Percentiles rank a stretch among this genome's conserved stretches.
Conservation (phyloP, 2,113 vertebrate species). For the Verasper variegatus region DNA sequence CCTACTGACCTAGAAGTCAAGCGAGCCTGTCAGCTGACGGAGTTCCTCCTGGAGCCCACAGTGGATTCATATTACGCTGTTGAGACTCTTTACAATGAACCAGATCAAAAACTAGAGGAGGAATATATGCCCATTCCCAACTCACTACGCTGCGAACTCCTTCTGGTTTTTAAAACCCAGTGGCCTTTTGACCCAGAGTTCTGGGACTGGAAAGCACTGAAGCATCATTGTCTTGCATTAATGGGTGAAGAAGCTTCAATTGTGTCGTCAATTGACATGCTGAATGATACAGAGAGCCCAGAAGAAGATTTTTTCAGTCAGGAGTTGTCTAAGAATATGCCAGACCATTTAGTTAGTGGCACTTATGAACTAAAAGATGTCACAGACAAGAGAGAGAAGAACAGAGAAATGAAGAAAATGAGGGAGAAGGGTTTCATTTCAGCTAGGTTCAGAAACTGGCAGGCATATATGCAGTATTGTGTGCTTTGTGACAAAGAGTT, state of each 20-base stretch:
- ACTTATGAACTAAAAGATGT: constrained; percentile 84
- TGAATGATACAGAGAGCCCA: constrained; percentile 90
- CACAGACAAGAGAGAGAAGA: constrained; percentile 89
- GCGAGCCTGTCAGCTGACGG: constrained; percentile 95
- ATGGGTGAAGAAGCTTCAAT: constrained; percentile 99
- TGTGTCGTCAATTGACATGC: constrained; percentile 94
- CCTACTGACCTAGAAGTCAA: constrained; percentile 95
- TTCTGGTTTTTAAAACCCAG: constrained; percentile 95
- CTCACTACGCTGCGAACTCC: constrained; percentile 94
- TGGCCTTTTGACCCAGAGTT: constrained; percentile 99
- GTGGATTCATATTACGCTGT: constrained; percentile 97
- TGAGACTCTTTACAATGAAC: constrained; percentile 96
- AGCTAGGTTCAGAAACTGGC: constrained; percentile 95
- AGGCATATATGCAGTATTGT: constrained; percentile 99
- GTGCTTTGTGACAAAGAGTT: constrained; percentile 98
- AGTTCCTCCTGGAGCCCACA: constrained; percentile 96
- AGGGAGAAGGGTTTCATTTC: constrained; percentile 94
- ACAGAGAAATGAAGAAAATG: constrained; percentile 91
- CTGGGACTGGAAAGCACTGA: constrained; percentile 99
- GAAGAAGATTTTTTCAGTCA: constrained; percentile 80
- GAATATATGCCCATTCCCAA: constrained; percentile 94
- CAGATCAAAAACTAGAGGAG: constrained; percentile 96
- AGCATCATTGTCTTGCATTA: constrained; percentile 92
- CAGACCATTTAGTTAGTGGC: constrained; percentile 83
- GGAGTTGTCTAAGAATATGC: constrained; percentile 82